Evolutionary conservation across 2,113 vertebrate genomes (phyloP).

Genomic region (Heterochromis multidens): DNA sequence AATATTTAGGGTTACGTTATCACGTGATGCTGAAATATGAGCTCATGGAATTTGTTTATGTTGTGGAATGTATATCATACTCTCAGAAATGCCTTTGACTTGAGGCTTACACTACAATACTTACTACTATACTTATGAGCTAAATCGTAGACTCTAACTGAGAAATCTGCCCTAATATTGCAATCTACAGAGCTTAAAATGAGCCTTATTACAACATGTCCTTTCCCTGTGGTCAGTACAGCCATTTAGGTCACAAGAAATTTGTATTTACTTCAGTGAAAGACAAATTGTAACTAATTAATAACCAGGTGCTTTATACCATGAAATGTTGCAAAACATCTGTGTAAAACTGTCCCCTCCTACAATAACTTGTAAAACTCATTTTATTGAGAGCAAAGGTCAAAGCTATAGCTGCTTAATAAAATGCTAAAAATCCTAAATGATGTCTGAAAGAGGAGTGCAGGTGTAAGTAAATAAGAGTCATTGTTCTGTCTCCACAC

Average conservation of each 20-base stretch:
- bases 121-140: too few relatives aligned
- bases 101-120: background rate
- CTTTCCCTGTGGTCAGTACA: background rate
- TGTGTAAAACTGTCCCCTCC: background rate
- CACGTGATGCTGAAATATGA: background rate
- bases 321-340: background rate
- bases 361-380: background rate
- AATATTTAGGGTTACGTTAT: background rate
- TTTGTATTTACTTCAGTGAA: background rate
- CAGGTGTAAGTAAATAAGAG: slow-evolving; percentile 22
- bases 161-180: background rate
- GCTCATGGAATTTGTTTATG: background rate
- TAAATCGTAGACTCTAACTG: background rate
- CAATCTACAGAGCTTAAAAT: background rate
- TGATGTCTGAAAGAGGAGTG: background rate
- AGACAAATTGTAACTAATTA: background rate
- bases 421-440: background rate
- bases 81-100: background rate
- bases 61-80: background rate
- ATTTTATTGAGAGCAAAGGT: background rate
- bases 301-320: background rate
- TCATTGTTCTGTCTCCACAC: slow-evolving; percentile 39
- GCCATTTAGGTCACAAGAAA: background rate
- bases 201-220: background rate
- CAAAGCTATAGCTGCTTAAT: background rate